These are phyloP conservation scores for Phrynosoma platyrhinos DNA, from an alignment of 2,113 vertebrate species.

Conservation along the genomic window DNA sequence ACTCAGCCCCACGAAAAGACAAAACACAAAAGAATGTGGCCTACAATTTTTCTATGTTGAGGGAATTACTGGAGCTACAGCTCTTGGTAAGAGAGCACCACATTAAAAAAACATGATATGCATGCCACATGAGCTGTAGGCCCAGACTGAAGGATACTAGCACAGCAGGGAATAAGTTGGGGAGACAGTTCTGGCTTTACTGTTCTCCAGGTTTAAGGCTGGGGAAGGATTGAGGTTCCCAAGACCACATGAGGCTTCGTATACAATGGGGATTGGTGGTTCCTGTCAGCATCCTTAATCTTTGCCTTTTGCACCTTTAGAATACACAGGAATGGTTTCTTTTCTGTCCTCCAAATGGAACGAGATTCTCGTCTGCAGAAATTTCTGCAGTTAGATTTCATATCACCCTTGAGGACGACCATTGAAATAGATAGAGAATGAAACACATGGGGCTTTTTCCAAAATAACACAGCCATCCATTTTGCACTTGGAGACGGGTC, in stretches of 20 bases:
- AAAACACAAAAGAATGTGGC: background rate
- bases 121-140: background rate
- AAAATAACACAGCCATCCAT: too few species aligned
- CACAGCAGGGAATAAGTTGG: background rate
- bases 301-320: background rate
- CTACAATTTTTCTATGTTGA: background rate
- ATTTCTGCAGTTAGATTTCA: too few species aligned
- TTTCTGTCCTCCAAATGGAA: too few species aligned
- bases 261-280: background rate
- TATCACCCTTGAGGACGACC: too few species aligned
- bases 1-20: background rate
- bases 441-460: too few species aligned
- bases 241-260: background rate
- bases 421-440: too few species aligned
- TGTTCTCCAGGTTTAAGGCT: background rate
- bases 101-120: background rate
- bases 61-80: background rate
- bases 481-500: too few species aligned
- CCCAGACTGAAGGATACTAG: background rate
- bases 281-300: background rate
- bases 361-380: too few species aligned
- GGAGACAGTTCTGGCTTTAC: background rate
- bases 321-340: too few species aligned
- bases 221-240: too few species aligned
- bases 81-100: constrained; percentile 17